Evolutionary conservation across 2,113 vertebrate genomes (phyloP), one percentile per base, ranked within the genome.

Genomic region (Chloroceryle aenea): DNA sequence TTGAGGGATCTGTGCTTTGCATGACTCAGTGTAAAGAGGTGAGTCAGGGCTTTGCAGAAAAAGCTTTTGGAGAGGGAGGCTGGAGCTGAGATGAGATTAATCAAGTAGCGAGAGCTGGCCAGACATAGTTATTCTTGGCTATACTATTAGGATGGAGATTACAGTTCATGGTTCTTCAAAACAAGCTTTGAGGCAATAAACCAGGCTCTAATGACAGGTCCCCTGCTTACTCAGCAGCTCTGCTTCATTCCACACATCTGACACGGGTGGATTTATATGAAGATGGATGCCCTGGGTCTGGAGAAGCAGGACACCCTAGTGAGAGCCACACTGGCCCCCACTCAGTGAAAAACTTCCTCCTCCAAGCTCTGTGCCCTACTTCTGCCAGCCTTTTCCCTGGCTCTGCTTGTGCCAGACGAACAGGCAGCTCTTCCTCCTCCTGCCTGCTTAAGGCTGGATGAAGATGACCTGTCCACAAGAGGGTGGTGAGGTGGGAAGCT

Each of bases 121-220:
- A 74, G 92, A 67, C 95, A 52, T 25, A 34, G 76, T 47, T 90
- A 74, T 88, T 90, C 85, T 88, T 62, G 72, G 73, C 83, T 90
- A 12, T 45, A 93, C 64, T 81, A 67, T 81, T 95, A 78, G 55
- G 47, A 93, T 27, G 38, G 66, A 67, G 74, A 89, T 89, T 75
- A 78, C 56, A 74, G 69, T 74, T 85, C 59, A 10, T 14, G 23
- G 43, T 59, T 92, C n/a, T 38, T 93, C 53, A 61, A 94, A 93
- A 90, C 1, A 43, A 90, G 76, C 90, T 74, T 77, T 2, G 3
- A 77, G 80, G 34, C 76, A 90, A 86, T 92, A 81, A 74, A 76
- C 56, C 45, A 81, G 68, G 40, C 68, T 90, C 42, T 86, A 59
- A 74, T 0, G 2, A 47, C 0, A 3, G 21, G 32, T 48, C 7